phyloP scores from a whole-genome alignment of 2,797 vertebrate genomes.

The Coregonus suidteri region DNA sequence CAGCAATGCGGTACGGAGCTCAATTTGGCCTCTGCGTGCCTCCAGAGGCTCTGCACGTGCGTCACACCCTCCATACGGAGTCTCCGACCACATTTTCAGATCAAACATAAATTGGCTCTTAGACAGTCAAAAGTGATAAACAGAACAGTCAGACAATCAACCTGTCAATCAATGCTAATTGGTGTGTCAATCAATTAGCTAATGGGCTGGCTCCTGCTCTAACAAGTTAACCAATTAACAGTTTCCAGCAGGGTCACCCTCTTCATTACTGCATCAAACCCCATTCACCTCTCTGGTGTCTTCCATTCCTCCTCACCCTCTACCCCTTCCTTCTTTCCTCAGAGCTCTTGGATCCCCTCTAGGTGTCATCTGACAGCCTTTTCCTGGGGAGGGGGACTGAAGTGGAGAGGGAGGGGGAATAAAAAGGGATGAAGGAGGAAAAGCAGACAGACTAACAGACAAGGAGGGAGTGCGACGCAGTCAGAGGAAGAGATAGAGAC shows the following conservation, averaged over 20 bases:
- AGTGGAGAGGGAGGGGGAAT: conserved; percentile 41
- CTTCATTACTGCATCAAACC: conserved; percentile 47
- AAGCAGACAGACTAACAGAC: conserved; percentile 60
- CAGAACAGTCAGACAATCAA: conserved; percentile 10
- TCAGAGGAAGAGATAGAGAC: conserved; percentile 52
- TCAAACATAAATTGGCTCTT: not conserved
- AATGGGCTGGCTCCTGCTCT: conserved; percentile 30
- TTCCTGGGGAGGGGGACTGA: conserved; percentile 37
- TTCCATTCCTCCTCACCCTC: conserved; percentile 26
- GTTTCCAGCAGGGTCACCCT: conserved; percentile 40
- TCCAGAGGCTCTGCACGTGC: too few relatives aligned
- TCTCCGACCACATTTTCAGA: too few relatives aligned
- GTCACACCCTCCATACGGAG: too few relatives aligned
- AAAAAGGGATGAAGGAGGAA: conserved; percentile 71
- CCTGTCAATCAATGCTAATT: conserved; percentile 42
- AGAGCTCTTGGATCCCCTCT: conserved; percentile 57
- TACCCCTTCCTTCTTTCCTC: conserved; percentile 19
- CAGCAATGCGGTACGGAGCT: too few relatives aligned
- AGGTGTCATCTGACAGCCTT: conserved; percentile 76
- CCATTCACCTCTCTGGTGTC: conserved; percentile 53
- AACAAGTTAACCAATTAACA: conserved; percentile 61
- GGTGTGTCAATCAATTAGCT: conserved; percentile 42
- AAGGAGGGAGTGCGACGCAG: conserved; percentile 56
- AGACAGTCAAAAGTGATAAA: not conserved
- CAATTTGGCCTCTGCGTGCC: too few relatives aligned